Evolutionary conservation across 2,888 invertebrate species (phyloP), one percentile per base, ranked within the genome.

Genomic region (Pseudeuparius sepicola): DNA sequence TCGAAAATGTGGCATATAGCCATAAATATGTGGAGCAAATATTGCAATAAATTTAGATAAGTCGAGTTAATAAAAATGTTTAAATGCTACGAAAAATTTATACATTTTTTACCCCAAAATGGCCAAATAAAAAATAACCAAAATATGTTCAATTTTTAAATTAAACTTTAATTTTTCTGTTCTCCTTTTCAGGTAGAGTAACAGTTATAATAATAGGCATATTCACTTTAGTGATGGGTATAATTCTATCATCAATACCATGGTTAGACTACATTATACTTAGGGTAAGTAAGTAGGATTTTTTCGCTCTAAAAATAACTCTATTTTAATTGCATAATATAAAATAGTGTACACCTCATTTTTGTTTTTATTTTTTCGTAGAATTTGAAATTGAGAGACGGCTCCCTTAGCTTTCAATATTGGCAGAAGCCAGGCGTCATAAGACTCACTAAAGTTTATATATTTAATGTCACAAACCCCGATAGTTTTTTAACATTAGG

Each of bases 371-470:
- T 40, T 44, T 33, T 45, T 34, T 56, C 60, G n/a, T 66, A 87
- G 87, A 85, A 87, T 67, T 65, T 87, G 46, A 76, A 77, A 57
- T 66, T 88, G 42, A 79, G 82, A 76, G 88, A 88, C 54, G 84
- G 85, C 7, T 85, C 86, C 0, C 55, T 88, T 24, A 83, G 85
- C 58, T 88, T 83, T 65, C 84, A 85, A 50, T 88, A 87, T 59
- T 87, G 87, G 87, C 86, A 87, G 55, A 78, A 80, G 50, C 87
- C 87, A 0, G 87, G 87, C 0, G 86, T 88, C 7, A 72, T 80
- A 44, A 67, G 87, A 39, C 64, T 87, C 38, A 87, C 87, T 44
- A 86, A 84, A 65, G 82, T 88, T 11, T 88, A 86, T 57, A 85
- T 88, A 52, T 88, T 86, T 68, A 88, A 88, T 64, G 82, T 88